These are phyloP conservation scores for Rhipidura dahli DNA, from an alignment of 2,113 vertebrate genomes.

Conservation along the genomic window DNA sequence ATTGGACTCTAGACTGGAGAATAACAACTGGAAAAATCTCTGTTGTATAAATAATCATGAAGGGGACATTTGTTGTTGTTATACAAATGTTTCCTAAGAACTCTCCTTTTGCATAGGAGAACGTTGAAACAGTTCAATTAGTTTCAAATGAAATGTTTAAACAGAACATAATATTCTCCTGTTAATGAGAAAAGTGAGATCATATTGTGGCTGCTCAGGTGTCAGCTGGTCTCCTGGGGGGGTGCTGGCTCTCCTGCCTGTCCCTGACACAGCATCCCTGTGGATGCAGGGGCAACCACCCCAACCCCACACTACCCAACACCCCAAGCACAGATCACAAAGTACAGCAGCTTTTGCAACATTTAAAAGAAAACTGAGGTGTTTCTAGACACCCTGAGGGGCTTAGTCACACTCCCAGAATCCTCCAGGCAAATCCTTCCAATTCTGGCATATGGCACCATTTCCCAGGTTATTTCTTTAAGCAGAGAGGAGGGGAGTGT, in stretches of 20 bases:
- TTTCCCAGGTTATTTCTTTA: not conserved
- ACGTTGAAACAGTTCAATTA: not conserved
- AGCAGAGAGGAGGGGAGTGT: not conserved
- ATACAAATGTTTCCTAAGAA: not conserved
- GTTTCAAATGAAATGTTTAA: not conserved
- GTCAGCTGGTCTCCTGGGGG: not conserved
- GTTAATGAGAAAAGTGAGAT: not conserved
- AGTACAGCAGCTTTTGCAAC: not conserved
- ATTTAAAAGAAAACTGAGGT: not conserved
- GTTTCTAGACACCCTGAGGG: slow-evolving; percentile 17
- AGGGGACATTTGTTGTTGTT: not conserved
- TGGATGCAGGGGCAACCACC: not conserved
- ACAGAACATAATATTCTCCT: not conserved
- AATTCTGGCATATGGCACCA: not conserved
- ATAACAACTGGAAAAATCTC: not conserved
- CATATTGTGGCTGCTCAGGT: not conserved
- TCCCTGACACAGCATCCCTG: not conserved
- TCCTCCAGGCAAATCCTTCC: not conserved
- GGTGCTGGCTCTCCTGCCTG: not conserved
- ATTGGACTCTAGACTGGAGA: not conserved
- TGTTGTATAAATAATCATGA: not conserved
- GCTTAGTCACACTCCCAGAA: not conserved
- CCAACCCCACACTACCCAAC: not conserved
- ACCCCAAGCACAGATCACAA: not conserved
- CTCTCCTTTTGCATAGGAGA: not conserved